Evolutionary conservation across 2,888 invertebrate species (phyloP).

Genomic region (Nomada fucata): DNA sequence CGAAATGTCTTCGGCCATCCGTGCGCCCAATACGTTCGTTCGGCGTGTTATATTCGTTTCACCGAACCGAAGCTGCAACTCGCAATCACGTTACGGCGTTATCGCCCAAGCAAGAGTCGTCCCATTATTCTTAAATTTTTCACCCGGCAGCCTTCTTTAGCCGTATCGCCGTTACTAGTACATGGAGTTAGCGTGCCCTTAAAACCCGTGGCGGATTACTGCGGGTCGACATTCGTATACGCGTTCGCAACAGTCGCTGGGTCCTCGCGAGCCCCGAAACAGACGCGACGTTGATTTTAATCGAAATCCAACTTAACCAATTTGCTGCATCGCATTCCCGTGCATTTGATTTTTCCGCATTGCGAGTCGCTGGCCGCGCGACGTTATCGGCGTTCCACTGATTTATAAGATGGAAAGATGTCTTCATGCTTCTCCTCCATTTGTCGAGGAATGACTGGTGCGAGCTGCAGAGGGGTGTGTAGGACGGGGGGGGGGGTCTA

Average conservation of each 20-base stretch:
- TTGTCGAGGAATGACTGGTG: not conserved
- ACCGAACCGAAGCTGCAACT: conserved; percentile 2
- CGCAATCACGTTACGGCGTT: conserved; percentile 18
- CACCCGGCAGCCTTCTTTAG: not conserved
- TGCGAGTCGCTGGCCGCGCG: too few relatives aligned
- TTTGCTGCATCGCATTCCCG: not conserved
- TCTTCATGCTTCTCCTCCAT: conserved; percentile 3
- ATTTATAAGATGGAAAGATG: not conserved
- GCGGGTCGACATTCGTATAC: conserved; percentile 18
- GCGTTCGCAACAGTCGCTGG: conserved; percentile 24
- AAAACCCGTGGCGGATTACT: conserved; percentile 45
- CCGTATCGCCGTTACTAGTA: not conserved
- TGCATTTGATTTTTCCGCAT: not conserved
- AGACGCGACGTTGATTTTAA: not conserved
- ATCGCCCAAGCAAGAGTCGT: conserved; percentile 9
- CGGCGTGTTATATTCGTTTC: not conserved
- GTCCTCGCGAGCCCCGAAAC: not conserved
- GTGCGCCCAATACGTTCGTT: not conserved
- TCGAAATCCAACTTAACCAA: conserved; percentile 19
- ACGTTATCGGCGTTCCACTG: conserved; percentile 21
- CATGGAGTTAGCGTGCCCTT: not conserved
- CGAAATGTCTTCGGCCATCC: not conserved
- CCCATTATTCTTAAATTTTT: conserved; percentile 26
- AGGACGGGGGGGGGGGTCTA: too few relatives aligned
- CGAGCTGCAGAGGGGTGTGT: not conserved